Evolutionary conservation across 2,888 invertebrate genomes (phyloP), one percentile per base, ranked within the genome.

Genomic region (Drosophila niveifrons): DNA sequence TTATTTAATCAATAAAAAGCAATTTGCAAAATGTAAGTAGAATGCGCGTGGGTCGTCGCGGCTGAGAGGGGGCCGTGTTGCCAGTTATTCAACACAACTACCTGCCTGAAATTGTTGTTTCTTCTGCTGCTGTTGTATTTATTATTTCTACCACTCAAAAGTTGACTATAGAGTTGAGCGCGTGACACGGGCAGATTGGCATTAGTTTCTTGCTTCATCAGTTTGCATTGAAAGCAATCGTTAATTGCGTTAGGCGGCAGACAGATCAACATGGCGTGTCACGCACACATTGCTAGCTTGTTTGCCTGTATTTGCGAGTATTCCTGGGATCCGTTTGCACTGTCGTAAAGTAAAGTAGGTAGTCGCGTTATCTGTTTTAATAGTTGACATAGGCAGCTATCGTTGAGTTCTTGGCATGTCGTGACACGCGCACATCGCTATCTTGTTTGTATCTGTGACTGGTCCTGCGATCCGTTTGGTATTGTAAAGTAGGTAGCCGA

Each of bases 1-100:
- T 80, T 83, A 83, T 89, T 84, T 79, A 84, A 84, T 84, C 83
- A 84, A 84, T 84, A 87, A 84, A 89, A 81, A 69, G 73, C 85
- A 78, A 81, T 87, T 84, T 84, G 58, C 75, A 82, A 88, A 85
- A 66, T 88, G 81, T 73, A 83, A 65, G 62, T 68, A 66, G 77
- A 77, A 76, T 80, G 68, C 63, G 83, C 70, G 70, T 63, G 62
- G 79, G 80, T 65, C 67, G 71, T 18, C 23, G 50, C 48, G 48
- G 48, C 56, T 59, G 36, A 59, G 68, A 57, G 29, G 7, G 6
- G 48, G n/a, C 11, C 15, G 29, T 36, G n/a, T 4, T 23, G 50
- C 36, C 41, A 50, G 63, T 70, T 79, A 75, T 70, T 70, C 58
- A 75, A 76, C 73, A 77, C 58, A 75, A 80, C 73, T 80, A 66